Conservation (phyloP, 2,888 invertebrate species). For the Yponomeuta sedellus region DNA sequence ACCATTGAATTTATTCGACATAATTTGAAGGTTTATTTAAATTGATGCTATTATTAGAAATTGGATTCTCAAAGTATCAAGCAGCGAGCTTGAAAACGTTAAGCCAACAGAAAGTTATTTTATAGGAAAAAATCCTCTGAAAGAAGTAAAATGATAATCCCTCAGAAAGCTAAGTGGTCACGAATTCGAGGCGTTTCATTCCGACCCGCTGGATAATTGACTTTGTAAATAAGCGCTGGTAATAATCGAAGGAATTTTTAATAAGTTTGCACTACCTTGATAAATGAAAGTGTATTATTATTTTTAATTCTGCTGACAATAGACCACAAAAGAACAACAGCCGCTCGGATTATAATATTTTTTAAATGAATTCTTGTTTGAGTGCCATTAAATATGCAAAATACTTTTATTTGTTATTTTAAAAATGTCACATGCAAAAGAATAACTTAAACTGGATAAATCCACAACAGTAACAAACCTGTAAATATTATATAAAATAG, state of each 20-base stretch:
- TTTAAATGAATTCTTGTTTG: no score
- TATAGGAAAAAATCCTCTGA: background rate
- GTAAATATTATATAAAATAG: no score
- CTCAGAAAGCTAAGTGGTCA: background rate
- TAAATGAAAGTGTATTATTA: no score
- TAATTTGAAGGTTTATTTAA: background rate
- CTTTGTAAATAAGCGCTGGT: background rate
- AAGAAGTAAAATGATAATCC: conserved; percentile 3
- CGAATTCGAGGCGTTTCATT: background rate
- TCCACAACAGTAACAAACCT: no score
- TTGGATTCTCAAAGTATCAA: background rate
- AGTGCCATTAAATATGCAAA: no score
- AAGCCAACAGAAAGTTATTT: background rate
- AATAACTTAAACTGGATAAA: no score
- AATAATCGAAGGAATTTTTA: background rate
- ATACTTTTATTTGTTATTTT: no score
- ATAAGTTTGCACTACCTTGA: background rate
- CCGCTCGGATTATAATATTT: no score
- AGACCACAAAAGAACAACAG: no score
- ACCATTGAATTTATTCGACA: no score
- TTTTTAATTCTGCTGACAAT: no score
- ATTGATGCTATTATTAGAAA: background rate
- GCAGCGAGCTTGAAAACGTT: background rate
- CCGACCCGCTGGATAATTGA: background rate
- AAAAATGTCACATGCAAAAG: no score